phyloP scores from a whole-genome alignment of 2,797 vertebrate genomes.

The Ambastaia sidthimunki region DNA sequence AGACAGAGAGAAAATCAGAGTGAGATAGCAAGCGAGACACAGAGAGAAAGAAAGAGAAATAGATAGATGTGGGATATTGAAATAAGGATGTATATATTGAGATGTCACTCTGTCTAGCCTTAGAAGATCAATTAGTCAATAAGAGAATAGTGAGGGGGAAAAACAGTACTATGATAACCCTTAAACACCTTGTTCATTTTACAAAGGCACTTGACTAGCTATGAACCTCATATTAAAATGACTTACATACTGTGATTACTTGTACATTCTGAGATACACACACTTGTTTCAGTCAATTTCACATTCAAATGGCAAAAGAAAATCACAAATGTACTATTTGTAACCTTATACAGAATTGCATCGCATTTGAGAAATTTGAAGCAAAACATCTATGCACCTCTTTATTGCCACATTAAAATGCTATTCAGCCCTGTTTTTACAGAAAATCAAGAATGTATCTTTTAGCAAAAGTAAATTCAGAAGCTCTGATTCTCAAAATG shows the following conservation, averaged over 20 bases:
- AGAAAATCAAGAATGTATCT: too few species aligned
- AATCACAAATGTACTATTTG: background rate
- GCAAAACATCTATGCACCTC: too few species aligned
- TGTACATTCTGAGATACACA: background rate
- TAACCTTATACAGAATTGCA: background rate
- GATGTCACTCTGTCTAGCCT: background rate
- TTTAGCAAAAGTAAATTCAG: too few species aligned
- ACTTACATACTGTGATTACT: background rate
- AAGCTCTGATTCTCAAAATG: conserved; percentile 12
- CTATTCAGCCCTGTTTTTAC: too few species aligned
- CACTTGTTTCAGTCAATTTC: background rate
- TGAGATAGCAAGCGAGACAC: too few species aligned
- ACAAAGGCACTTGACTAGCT: background rate
- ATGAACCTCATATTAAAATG: background rate
- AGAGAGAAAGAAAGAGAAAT: too few species aligned
- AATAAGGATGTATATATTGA: too few species aligned
- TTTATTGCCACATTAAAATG: too few species aligned
- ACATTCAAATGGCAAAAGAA: background rate
- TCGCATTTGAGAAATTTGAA: background rate
- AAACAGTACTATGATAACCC: conserved; percentile 68
- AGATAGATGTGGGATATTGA: too few species aligned
- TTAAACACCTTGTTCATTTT: conserved; percentile 63
- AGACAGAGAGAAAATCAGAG: background rate
- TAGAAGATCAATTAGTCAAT: conserved; percentile 50
- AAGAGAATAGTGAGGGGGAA: conserved; percentile 54